These are phyloP conservation scores for Drosophila sturtevanti DNA, from an alignment of 1,140 invertebrate genomes.

Conservation along the genomic window DNA sequence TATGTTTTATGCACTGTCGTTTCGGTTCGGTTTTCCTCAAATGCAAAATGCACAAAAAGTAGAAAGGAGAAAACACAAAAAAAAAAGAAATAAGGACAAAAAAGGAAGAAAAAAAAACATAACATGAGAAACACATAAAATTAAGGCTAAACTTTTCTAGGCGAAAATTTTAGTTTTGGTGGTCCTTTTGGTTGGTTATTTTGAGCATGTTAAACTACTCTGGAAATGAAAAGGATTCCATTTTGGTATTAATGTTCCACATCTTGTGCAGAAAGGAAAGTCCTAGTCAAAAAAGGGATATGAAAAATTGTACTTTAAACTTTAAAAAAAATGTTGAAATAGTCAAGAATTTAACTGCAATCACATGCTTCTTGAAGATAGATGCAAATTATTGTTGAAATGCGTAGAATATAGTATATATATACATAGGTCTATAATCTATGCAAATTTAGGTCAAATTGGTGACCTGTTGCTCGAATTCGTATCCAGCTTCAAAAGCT, in stretches of 20 bases:
- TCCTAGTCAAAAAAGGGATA: not conserved
- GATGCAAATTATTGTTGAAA: no score
- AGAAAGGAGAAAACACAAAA: slow-evolving; percentile 15
- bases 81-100: not conserved
- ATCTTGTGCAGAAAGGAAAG: not conserved
- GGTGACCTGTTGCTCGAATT: no score
- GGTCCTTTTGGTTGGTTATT: slow-evolving; percentile 34
- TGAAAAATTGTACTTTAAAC: slow-evolving; percentile 25
- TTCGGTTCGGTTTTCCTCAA: slow-evolving; percentile 38
- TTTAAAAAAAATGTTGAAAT: not conserved
- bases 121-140: slow-evolving; percentile 15
- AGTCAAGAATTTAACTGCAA: no score
- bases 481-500: no score
- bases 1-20: slow-evolving; percentile 80
- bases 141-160: slow-evolving; percentile 54
- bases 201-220: not conserved
- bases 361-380: no score
- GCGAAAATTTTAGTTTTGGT: slow-evolving; percentile 47
- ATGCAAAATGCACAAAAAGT: slow-evolving; percentile 24
- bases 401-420: no score
- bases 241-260: not conserved
- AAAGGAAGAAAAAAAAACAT: not conserved
- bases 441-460: no score
- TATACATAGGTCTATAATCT: no score
- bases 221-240: not conserved